These are phyloP conservation scores for Nymphalis urticae DNA, from an alignment of 2,888 invertebrate species.

Conservation along the genomic window DNA sequence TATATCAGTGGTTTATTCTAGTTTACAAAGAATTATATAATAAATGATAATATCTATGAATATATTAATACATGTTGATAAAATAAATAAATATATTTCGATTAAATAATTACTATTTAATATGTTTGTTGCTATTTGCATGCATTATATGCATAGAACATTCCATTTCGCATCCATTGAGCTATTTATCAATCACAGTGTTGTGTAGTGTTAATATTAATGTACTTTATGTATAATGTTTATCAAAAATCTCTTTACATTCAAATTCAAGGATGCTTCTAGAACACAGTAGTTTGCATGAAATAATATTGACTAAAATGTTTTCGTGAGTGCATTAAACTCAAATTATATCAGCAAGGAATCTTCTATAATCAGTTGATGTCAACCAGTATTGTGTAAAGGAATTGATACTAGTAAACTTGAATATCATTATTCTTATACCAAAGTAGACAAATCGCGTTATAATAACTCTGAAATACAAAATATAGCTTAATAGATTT, in stretches of 20 bases:
- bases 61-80: slow-evolving; percentile 18
- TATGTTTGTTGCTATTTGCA: slow-evolving; percentile 18
- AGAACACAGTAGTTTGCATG: slow-evolving; percentile 26
- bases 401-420: slow-evolving; percentile 22
- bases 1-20: slow-evolving; percentile 15
- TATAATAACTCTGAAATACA: no score
- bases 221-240: slow-evolving; percentile 19
- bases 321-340: slow-evolving; percentile 17
- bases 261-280: slow-evolving; percentile 31
- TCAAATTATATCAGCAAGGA: slow-evolving; percentile 14
- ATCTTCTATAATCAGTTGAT: not conserved
- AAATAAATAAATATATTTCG: slow-evolving; percentile 20
- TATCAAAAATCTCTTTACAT: slow-evolving; percentile 29
- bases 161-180: slow-evolving; percentile 59
- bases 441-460: no score
- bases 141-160: slow-evolving; percentile 47
- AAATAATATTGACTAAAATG: slow-evolving; percentile 20
- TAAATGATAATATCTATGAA: slow-evolving; percentile 11
- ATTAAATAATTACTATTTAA: slow-evolving; percentile 14
- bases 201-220: slow-evolving; percentile 16
- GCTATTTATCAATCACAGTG: slow-evolving; percentile 25
- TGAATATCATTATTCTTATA: slow-evolving; percentile 5
- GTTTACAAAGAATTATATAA: not conserved
- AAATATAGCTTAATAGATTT: no score
- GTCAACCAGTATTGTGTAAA: slow-evolving; percentile 13